Evolutionary conservation across 2,113 vertebrate genomes (phyloP).

Genomic region (Dicentrarchus labrax): DNA sequence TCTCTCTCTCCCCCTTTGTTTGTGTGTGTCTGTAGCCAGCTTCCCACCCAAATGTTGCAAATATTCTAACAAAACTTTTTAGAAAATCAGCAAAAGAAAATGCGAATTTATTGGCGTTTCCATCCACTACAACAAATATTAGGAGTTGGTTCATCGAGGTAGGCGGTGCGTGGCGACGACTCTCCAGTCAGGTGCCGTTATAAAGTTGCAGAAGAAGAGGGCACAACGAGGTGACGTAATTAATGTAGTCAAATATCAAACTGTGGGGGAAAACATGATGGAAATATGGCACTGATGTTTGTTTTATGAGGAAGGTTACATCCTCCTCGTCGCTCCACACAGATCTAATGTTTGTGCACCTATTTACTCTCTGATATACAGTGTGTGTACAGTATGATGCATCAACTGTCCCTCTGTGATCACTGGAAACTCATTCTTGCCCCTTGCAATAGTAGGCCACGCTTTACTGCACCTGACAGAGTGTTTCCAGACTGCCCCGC

Average conservation of each 20-base stretch:
- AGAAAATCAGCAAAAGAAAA: neutral
- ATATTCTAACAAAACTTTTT: neutral
- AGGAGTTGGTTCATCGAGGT: neutral
- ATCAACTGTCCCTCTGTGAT: slow-evolving; percentile 60
- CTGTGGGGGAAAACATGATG: neutral
- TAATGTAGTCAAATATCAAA: neutral
- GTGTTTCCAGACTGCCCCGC: slow-evolving; percentile 80
- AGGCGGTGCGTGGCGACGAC: neutral
- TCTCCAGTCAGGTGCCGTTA: neutral
- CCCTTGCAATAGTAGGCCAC: slow-evolving; percentile 75
- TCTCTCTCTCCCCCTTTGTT: slow-evolving; percentile 28
- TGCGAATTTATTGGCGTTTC: accelerated
- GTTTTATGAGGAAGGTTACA: neutral
- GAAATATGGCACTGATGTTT: neutral
- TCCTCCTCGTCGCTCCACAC: neutral
- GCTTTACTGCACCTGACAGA: slow-evolving; percentile 84
- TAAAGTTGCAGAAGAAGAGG: neutral
- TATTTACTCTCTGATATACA: slow-evolving; percentile 47
- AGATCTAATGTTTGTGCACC: neutral
- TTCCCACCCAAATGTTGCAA: neutral
- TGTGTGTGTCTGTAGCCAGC: slow-evolving; percentile 14
- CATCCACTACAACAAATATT: neutral
- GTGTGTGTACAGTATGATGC: slow-evolving; percentile 63
- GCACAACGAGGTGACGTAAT: neutral
- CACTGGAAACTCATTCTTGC: slow-evolving; percentile 80